phyloP scores from a whole-genome alignment of 2,888 invertebrate genomes.

The Papilio gigon region DNA sequence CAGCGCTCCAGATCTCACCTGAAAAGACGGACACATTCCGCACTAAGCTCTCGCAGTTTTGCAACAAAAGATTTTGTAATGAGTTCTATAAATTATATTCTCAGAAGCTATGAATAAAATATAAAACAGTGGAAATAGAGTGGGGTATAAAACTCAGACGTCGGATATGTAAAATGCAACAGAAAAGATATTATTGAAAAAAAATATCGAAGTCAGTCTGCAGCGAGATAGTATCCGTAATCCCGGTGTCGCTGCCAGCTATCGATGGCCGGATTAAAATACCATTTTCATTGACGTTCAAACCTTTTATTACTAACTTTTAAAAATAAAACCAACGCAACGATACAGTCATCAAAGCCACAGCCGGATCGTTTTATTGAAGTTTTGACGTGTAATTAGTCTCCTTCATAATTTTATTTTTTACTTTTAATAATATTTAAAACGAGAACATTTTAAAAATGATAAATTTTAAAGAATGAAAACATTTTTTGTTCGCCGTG shows the following conservation, averaged over 20 bases:
- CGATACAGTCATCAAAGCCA: neutral
- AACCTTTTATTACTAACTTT: conserved; percentile 60
- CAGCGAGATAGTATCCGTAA: conserved; percentile 66
- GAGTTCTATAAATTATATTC: conserved; percentile 50
- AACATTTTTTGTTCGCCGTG: conserved; percentile 19
- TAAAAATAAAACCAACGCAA: conserved; percentile 14
- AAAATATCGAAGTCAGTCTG: conserved; percentile 55
- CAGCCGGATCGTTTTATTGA: neutral
- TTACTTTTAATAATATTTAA: neutral
- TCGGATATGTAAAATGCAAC: conserved; percentile 41
- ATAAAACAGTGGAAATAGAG: conserved; percentile 42
- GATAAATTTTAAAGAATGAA: neutral
- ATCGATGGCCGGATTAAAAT: conserved; percentile 79
- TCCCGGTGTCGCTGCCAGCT: conserved; percentile 74
- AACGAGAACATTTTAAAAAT: no score
- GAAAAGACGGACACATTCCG: conserved; percentile 64
- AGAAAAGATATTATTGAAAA: conserved; percentile 50
- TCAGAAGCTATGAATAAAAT: conserved; percentile 45
- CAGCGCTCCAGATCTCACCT: conserved; percentile 70
- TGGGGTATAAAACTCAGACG: conserved; percentile 41
- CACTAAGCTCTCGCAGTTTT: conserved; percentile 58
- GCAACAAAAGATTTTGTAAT: conserved; percentile 62
- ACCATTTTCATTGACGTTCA: conserved; percentile 74
- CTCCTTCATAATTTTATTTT: conserved; percentile 1
- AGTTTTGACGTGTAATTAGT: neutral